phyloP scores from a whole-genome alignment of 1,140 invertebrate species.

The Drosophila athabasca region DNA sequence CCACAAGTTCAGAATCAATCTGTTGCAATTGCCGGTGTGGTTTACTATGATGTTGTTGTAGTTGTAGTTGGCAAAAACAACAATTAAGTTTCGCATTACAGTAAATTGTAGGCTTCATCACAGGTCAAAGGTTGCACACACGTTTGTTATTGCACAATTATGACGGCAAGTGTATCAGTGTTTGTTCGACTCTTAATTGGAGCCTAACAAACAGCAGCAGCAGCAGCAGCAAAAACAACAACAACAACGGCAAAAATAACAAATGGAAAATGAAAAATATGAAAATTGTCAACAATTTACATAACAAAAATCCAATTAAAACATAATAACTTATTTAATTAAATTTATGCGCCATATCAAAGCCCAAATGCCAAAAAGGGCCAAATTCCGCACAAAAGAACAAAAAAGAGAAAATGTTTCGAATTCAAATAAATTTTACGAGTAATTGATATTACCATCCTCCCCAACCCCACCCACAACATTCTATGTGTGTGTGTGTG shows the following conservation, averaged over 20 bases:
- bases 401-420: background rate
- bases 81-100: constrained; percentile 48
- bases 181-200: constrained; percentile 43
- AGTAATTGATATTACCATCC: constrained; percentile 40
- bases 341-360: constrained; percentile 71
- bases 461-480: too few species aligned
- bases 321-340: constrained; percentile 78
- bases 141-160: constrained; percentile 31
- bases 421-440: constrained; percentile 39
- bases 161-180: constrained; percentile 13
- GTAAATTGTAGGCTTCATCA: constrained; percentile 38
- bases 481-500: too few species aligned
- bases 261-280: constrained; percentile 5
- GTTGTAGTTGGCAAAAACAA: too few species aligned
- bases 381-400: background rate
- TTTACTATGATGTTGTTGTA: constrained; percentile 19
- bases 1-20: background rate
- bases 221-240: background rate
- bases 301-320: constrained; percentile 76
- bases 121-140: constrained; percentile 30
- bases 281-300: constrained; percentile 48
- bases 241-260: background rate
- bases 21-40: background rate
- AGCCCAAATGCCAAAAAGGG: constrained; percentile 17
- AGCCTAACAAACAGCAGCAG: constrained; percentile 24